Conservation (phyloP, 2,113 vertebrate genomes). For the Amphiprion percula region DNA sequence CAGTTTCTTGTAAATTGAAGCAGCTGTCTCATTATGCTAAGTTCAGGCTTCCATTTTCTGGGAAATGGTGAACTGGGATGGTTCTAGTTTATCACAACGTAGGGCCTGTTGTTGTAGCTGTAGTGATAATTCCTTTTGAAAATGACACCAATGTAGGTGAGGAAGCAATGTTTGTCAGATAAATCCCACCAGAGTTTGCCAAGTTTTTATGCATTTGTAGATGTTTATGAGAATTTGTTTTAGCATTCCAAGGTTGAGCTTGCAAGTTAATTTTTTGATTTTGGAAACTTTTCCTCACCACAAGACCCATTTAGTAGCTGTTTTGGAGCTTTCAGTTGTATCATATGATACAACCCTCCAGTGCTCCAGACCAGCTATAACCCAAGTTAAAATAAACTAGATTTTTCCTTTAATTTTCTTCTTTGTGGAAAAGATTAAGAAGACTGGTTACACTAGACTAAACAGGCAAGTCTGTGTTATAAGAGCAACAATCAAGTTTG, state of each 20-base stretch:
- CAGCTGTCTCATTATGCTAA: not conserved
- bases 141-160: not conserved
- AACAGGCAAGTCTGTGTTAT: conserved; percentile 12
- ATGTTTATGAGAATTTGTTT: too few relatives aligned
- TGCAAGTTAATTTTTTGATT: not conserved
- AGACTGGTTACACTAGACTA: not conserved
- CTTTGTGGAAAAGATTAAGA: not conserved
- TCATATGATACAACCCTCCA: not conserved
- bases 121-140: not conserved
- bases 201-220: not conserved
- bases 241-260: not conserved
- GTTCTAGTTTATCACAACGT: not conserved
- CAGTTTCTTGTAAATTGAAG: conserved; percentile 2
- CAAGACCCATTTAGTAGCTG: not conserved
- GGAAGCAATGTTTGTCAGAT: too few relatives aligned
- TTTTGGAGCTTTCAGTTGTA: not conserved
- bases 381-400: not conserved
- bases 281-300: not conserved
- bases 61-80: not conserved
- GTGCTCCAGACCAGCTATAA: not conserved
- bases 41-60: not conserved
- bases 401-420: conserved; percentile 4
- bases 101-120: not conserved
- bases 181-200: too few relatives aligned
- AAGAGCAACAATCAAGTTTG: conserved; percentile 13